A percentile compares a stretch with the other conserved stretches of the same genome.
Conservation (phyloP, 2,113 vertebrate genomes). For the Lonchura striata region DNA sequence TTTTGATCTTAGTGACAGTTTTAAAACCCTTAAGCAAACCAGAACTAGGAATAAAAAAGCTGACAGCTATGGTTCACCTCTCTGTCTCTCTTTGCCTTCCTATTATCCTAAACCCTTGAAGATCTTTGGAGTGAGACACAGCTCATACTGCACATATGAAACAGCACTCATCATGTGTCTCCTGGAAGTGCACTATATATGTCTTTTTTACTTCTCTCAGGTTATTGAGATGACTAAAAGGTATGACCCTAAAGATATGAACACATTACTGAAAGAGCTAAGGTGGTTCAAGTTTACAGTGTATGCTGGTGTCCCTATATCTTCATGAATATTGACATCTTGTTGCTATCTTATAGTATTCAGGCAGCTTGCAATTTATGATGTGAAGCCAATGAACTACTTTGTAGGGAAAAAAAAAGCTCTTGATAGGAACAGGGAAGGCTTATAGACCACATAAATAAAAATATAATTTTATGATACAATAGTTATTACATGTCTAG, state of each 20-base stretch:
- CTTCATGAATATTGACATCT: neutral
- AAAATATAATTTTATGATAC: neutral
- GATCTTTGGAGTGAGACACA: neutral
- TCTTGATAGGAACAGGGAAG: neutral
- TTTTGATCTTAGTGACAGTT: slow-evolving; percentile 70
- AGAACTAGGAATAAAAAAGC: slow-evolving; percentile 62
- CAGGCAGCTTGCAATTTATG: neutral
- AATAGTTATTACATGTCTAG: neutral
- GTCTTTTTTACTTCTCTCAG: neutral
- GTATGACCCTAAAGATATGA: neutral
- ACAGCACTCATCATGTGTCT: neutral
- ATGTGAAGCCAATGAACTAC: neutral
- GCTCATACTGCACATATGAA: neutral
- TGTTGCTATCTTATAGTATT: neutral
- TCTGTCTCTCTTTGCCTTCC: neutral
- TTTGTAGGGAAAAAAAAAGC: accelerated
- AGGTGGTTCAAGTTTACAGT: neutral
- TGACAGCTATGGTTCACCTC: slow-evolving; percentile 39
- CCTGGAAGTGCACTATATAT: neutral
- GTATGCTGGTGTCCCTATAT: neutral
- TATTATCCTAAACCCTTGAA: slow-evolving; percentile 43
- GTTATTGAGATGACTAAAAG: neutral
- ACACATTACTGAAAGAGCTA: neutral
- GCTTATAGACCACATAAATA: neutral
- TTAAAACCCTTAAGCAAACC: slow-evolving; percentile 65